Conservation (phyloP, 2,888 invertebrate species). For the Rhamphomyia laevipes region DNA sequence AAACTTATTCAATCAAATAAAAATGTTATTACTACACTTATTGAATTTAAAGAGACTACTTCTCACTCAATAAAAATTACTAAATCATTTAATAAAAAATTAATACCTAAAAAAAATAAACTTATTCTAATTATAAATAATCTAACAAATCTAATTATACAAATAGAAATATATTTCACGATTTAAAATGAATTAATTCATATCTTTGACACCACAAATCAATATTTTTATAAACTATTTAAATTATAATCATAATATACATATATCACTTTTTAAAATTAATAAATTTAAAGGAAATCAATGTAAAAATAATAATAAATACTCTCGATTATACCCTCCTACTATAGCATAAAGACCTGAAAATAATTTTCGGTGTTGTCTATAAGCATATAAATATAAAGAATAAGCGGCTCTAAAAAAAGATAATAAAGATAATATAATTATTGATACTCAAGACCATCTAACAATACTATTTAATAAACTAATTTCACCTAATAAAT, state of each 20-base stretch:
- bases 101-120: constrained; percentile 32
- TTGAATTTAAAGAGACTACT: constrained; percentile 41
- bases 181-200: constrained; percentile 42
- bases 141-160: constrained; percentile 42
- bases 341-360: constrained; percentile 41
- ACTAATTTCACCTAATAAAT: constrained; percentile 54
- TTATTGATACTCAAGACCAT: constrained; percentile 41
- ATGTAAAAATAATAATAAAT: constrained; percentile 49
- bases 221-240: constrained; percentile 56
- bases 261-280: constrained; percentile 44
- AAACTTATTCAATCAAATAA: constrained; percentile 53
- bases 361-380: constrained; percentile 50
- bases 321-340: constrained; percentile 42
- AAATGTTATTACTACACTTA: constrained; percentile 41
- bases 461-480: constrained; percentile 48
- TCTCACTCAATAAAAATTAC: no score
- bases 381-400: constrained; percentile 50
- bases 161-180: constrained; percentile 41
- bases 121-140: constrained; percentile 39
- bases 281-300: constrained; percentile 51
- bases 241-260: constrained; percentile 42
- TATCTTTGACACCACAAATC: constrained; percentile 54
- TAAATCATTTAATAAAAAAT: constrained; percentile 41
- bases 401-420: constrained; percentile 56
- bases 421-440: constrained; percentile 45